Conservation (phyloP, 2,113 vertebrate species). For the Helogale parvula region DNA sequence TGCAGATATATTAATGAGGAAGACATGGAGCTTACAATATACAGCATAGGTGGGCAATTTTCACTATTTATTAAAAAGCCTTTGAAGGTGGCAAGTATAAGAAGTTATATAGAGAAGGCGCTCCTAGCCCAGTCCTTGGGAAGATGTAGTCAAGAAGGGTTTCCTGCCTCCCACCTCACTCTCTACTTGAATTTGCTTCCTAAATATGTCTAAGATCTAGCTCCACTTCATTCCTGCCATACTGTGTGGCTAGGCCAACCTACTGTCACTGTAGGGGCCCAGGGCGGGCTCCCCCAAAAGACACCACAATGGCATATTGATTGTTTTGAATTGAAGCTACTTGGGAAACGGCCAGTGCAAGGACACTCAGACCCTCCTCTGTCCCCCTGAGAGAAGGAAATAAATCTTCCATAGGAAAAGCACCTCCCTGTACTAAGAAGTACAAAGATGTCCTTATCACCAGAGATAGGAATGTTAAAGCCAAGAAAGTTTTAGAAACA, state of each 20-base stretch:
- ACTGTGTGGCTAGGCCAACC: background rate
- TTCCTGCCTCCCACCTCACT: background rate
- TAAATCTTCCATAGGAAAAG: background rate
- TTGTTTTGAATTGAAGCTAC: background rate
- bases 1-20: background rate
- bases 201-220: background rate
- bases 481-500: background rate
- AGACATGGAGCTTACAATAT: background rate
- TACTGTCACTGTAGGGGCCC: background rate
- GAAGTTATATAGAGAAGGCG: background rate
- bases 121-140: background rate
- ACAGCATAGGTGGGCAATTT: background rate
- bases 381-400: background rate
- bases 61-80: background rate
- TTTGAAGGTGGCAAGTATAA: background rate
- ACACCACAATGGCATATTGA: background rate
- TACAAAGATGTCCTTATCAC: background rate
- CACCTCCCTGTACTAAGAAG: background rate
- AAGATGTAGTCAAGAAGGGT: background rate
- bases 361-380: background rate
- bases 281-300: background rate
- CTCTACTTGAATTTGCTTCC: background rate
- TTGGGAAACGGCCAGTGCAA: background rate
- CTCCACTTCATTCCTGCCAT: background rate
- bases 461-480: background rate